These are phyloP conservation scores for Podarcis muralis DNA, from an alignment of 2,113 vertebrate genomes.

Conservation along the genomic window DNA sequence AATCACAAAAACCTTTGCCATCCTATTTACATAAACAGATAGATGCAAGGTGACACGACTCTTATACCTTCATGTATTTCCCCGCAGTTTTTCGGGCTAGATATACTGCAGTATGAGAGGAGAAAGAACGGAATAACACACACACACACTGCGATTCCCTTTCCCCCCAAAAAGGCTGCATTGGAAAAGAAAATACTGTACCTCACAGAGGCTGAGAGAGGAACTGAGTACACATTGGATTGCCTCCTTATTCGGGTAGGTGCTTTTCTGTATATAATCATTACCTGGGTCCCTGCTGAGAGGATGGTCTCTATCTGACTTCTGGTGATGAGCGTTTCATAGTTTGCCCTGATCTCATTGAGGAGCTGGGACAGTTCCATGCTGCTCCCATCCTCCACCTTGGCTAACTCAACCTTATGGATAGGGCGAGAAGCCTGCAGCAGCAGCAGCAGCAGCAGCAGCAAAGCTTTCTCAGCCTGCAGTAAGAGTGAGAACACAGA, in stretches of 20 bases:
- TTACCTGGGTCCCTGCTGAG: slow-evolving; percentile 80
- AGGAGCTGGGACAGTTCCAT: slow-evolving; percentile 91
- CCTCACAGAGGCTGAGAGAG: slow-evolving; percentile 78
- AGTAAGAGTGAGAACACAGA: slow-evolving; percentile 19
- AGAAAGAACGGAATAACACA: slow-evolving; percentile 1
- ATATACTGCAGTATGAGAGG: slow-evolving; percentile 56
- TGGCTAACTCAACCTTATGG: slow-evolving; percentile 68
- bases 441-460: slow-evolving; percentile 65
- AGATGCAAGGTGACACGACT: slow-evolving; percentile 31
- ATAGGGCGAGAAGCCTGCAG: slow-evolving; percentile 73
- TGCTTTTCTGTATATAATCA: slow-evolving; percentile 69
- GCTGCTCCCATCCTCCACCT: slow-evolving; percentile 91
- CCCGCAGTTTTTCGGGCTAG: slow-evolving; percentile 21
- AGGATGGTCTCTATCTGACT: slow-evolving; percentile 73
- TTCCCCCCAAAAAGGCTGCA: slow-evolving; percentile 73
- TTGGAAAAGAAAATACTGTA: slow-evolving; percentile 75
- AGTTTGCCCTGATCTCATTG: slow-evolving; percentile 84
- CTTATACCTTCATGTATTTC: slow-evolving; percentile 22
- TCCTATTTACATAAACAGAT: slow-evolving; percentile 33
- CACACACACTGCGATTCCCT: slow-evolving; percentile 46
- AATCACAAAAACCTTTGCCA: slow-evolving; percentile 15
- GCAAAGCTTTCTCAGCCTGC: slow-evolving; percentile 82
- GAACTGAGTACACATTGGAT: slow-evolving; percentile 68
- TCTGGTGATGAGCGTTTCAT: slow-evolving; percentile 78
- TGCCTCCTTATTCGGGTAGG: slow-evolving; percentile 72